Evolutionary conservation across 2,113 vertebrate species (phyloP), one percentile per base, ranked within the genome.

Genomic region (Tupaia chinensis): DNA sequence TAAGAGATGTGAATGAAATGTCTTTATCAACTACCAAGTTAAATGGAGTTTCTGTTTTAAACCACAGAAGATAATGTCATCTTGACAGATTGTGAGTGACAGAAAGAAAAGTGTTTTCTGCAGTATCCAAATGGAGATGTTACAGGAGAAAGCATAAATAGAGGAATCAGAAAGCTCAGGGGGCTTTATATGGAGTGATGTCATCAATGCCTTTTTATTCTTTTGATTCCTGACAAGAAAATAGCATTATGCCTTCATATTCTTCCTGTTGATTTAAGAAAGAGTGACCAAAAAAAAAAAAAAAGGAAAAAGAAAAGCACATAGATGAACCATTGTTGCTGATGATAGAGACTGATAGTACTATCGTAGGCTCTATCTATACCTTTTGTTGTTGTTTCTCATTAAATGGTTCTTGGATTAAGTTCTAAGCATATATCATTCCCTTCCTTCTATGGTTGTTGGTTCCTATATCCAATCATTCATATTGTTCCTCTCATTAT

Each of bases 41-140:
- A 96, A 96, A 95, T 88, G 92, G 69, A 94, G 54, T 94, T 95
- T 96, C 70, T 95, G 74, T 94, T 97, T 97, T 90, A 97, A 97
- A 80, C 60, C 63, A 81, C 44, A 85, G 86, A 90, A 91, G 89
- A 92, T 95, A 95, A 87, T 95, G 86, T 79, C 29, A n/a, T 80
- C 56, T 85, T 97, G 95, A 95, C 96, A 97, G 91, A 87, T 93
- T 92, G 34, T 96, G 96, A 98, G 93, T 97, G 93, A 85, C 93
- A 96, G 93, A 89, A 95, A 96, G 20, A 89, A 70, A 81, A 89
- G 83, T 93, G 88, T 94, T 96, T 97, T 89, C 44, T 73, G 77
- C 32, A 66, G 84, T 83, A 94, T 93, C 72, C 74, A 79, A 92
- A 96, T 94, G 91, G 92, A 95, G 92, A 96, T 92, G 25, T 94